Percentiles rank a stretch among this genome's conserved stretches.
These are phyloP conservation scores for Rhingia rostrata DNA, from an alignment of 2,888 invertebrate species.

Conservation along the genomic window DNA sequence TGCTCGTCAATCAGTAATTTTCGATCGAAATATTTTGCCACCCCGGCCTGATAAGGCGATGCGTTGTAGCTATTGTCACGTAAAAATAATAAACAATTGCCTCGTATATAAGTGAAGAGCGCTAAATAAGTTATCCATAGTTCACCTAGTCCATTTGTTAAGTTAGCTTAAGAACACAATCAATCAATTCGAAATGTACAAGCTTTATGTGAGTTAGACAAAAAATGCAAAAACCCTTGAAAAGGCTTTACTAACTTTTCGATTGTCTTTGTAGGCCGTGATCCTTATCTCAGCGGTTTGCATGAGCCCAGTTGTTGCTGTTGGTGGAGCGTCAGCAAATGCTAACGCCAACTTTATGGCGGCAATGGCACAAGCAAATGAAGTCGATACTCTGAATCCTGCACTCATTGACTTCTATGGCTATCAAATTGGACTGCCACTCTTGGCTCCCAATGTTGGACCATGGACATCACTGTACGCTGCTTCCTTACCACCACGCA, in stretches of 20 bases:
- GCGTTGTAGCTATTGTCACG: conserved; percentile 53
- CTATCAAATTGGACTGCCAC: conserved; percentile 78
- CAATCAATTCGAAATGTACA: conserved; percentile 48
- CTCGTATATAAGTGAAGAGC: conserved; percentile 60
- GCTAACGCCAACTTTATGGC: conserved; percentile 78
- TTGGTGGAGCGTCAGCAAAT: neutral
- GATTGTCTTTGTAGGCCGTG: conserved; percentile 24
- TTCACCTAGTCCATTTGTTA: conserved; percentile 38
- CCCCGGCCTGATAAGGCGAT: conserved; percentile 41
- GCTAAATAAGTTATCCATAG: conserved; percentile 39
- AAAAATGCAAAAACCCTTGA: neutral
- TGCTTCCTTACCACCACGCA: conserved; percentile 80
- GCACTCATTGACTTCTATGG: conserved; percentile 77
- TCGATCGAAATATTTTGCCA: conserved; percentile 53
- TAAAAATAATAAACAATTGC: conserved; percentile 41
- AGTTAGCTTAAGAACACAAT: conserved; percentile 29
- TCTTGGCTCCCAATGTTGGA: conserved; percentile 77
- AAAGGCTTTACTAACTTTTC: conserved; percentile 15
- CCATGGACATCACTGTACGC: conserved; percentile 78
- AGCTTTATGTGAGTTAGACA: conserved; percentile 54
- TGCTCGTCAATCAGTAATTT: conserved; percentile 47
- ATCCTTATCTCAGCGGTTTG: conserved; percentile 58
- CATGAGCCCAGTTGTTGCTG: conserved; percentile 22
- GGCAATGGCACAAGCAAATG: conserved; percentile 79
- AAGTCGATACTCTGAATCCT: conserved; percentile 77